Base-by-base conservation (phyloP, 2,113 vertebrate genomes). In the Nansenia antarctica region DNA sequence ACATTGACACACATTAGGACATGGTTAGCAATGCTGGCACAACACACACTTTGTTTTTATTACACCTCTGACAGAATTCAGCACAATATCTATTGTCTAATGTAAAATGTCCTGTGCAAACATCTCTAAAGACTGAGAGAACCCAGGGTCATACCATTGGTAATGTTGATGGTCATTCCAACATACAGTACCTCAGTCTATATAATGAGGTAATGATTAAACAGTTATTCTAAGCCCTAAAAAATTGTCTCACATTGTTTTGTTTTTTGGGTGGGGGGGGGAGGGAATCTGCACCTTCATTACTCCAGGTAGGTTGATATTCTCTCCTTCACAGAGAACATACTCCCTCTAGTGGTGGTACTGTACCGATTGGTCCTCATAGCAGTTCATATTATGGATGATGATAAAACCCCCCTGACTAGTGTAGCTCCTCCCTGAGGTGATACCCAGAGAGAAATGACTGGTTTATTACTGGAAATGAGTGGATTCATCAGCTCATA, bases 1-100 rank as follows among this genome's bases (percentile, higher is more conserved):
- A 68, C 3, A 18, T 34, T 57, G 5, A 70, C 64, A 74, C 62
- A 35, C 9, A 18, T 26, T 32, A 3, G 3, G 39, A 69, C 9
- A 64, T 35, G 42, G 64, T 64, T 22, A 20, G 15, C 20, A 4
- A 4, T 47, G 12, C 42, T 47, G 1, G n/a, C 35, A 37, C 35
- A 37, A 37, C 35, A 37, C 5, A 37, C 35, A 47, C 18, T 14
- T n/a, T 47, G 45, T 47, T 47, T 47, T 22, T 7, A 20, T 49
- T 49, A n/a, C n/a, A n/a, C n/a, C n/a, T 49, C 15, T 49, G 1
- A 42, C 39, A 42, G 12, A 18, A 42, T 42, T 42, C n/a, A 49
- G 45, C 45, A 49, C 15, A 49, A 49, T 49, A 7, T 7, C n/a
- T n/a, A 2, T n/a, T 20, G n/a, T 7, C n/a, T n/a, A 2, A 14